Evolutionary conservation across 2,113 vertebrate genomes (phyloP).

Genomic region (Xyliphius kryptos): DNA sequence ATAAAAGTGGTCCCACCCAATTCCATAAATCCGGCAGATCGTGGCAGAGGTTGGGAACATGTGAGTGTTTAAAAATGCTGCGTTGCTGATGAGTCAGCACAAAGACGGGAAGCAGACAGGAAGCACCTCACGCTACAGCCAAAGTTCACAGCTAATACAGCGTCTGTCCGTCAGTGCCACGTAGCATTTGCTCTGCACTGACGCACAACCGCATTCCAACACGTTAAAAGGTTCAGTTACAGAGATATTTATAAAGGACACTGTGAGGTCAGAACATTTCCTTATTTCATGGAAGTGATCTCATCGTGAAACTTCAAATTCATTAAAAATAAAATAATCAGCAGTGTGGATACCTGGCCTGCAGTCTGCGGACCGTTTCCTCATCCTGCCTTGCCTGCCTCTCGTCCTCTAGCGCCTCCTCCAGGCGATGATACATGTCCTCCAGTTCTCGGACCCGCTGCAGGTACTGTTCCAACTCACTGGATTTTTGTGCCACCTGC

Average conservation of each 20-base stretch:
- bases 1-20: too few species aligned
- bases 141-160: neutral
- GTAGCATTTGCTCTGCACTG: too few species aligned
- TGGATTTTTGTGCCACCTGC: slow-evolving; percentile 90
- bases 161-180: too few species aligned
- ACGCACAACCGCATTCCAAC: too few species aligned
- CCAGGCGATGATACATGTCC: slow-evolving; percentile 83
- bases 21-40: too few species aligned
- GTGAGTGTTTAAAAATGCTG: slow-evolving; percentile 33
- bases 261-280: too few species aligned
- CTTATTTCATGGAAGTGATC: too few species aligned
- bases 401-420: slow-evolving; percentile 89
- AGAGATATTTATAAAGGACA: too few species aligned
- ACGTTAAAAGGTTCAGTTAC: too few species aligned
- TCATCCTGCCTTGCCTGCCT: slow-evolving; percentile 85
- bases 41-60: too few species aligned
- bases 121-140: slow-evolving; percentile 1
- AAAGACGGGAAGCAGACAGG: slow-evolving; percentile 54
- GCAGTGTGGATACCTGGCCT: slow-evolving; percentile 69
- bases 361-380: slow-evolving; percentile 82
- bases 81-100: slow-evolving; percentile 48
- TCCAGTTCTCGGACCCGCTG: slow-evolving; percentile 85
- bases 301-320: too few species aligned
- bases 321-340: too few species aligned
- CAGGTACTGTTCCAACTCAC: slow-evolving; percentile 89